phyloP scores from a whole-genome alignment of 2,113 vertebrate species.

The Alethe diademata region DNA sequence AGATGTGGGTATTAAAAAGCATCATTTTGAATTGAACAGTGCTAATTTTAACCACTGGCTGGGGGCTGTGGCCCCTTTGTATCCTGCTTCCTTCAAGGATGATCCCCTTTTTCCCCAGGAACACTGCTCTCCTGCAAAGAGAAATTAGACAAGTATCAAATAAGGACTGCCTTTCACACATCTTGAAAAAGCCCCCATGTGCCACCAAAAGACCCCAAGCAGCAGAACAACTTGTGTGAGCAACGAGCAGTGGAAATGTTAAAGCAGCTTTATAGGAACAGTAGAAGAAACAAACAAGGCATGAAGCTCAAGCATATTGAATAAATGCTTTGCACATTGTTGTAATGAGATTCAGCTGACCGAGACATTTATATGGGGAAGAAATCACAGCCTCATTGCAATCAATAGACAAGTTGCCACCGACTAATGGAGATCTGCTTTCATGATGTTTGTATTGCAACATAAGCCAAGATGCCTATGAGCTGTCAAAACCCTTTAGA shows the following conservation, averaged over 20 bases:
- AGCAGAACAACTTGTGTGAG: neutral
- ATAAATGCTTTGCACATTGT: constrained; percentile 1
- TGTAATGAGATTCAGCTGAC: constrained; percentile 37
- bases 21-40: neutral
- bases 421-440: neutral
- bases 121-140: neutral
- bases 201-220: neutral
- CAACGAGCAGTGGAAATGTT: neutral
- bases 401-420: constrained; percentile 18
- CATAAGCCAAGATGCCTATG: constrained; percentile 36
- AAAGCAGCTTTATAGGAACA: neutral
- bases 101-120: neutral
- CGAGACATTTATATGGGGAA: neutral
- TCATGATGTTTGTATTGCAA: constrained; percentile 23
- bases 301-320: neutral
- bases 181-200: neutral
- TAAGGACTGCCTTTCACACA: neutral
- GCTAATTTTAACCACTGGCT: neutral
- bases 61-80: neutral
- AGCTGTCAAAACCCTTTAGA: constrained; percentile 59
- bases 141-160: neutral
- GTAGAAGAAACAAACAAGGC: neutral
- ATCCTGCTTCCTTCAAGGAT: neutral
- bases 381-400: neutral
- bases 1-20: neutral